Evolutionary conservation across 2,113 vertebrate species (phyloP).

Genomic region (Centropus bengalensis): DNA sequence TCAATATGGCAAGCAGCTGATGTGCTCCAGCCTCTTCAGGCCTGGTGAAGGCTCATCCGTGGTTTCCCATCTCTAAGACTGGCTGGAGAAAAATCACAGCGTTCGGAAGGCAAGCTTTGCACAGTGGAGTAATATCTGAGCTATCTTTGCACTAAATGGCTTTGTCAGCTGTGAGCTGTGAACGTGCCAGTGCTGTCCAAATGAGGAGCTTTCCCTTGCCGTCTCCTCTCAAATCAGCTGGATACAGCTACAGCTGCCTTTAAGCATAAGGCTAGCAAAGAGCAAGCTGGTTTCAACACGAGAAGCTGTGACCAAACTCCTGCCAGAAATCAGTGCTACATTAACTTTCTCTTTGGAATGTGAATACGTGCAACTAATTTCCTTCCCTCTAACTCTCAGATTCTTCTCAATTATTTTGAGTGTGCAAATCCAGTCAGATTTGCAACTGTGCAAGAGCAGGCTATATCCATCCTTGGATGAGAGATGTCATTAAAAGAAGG

Average conservation of each 20-base stretch:
- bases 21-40: constrained; percentile 40
- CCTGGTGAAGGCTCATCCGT: constrained; percentile 27
- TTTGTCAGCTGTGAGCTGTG: background rate
- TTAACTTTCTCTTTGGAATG: background rate
- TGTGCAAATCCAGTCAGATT: background rate
- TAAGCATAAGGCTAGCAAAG: background rate
- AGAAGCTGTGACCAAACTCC: constrained; percentile 7
- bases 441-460: background rate
- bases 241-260: background rate
- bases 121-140: constrained; percentile 8
- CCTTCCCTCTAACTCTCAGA: background rate
- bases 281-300: background rate
- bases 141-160: background rate
- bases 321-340: background rate
- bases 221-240: background rate
- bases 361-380: background rate
- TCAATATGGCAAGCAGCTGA: constrained; percentile 74
- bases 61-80: constrained; percentile 41
- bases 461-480: background rate
- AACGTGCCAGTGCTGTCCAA: background rate
- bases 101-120: background rate
- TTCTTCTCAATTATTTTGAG: background rate
- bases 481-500: background rate
- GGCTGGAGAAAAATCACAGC: constrained; percentile 58
- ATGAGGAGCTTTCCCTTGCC: background rate